These are phyloP conservation scores for Zoanthus sociatus DNA, from an alignment of 92 coral and sea anemone species.

Conservation along the genomic window DNA sequence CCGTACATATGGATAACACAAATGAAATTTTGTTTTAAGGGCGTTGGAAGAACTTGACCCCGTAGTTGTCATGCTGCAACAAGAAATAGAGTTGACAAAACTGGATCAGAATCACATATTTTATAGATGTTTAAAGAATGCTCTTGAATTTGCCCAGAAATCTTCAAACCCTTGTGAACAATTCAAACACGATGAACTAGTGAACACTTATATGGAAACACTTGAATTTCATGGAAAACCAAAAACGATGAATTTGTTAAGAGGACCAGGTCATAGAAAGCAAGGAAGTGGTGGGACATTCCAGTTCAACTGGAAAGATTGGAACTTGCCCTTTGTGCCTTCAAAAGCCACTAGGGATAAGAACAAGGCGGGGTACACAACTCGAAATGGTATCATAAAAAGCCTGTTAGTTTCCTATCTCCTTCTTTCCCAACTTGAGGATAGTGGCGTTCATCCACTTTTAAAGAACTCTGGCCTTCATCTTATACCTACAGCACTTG, in stretches of 20 bases:
- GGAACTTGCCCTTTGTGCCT: too few species aligned
- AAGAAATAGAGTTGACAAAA: constrained; percentile 40
- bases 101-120: constrained; percentile 48
- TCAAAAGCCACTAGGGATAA: constrained; percentile 50
- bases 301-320: constrained; percentile 39
- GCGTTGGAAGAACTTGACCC: constrained; percentile 53
- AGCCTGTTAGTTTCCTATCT: constrained; percentile 46
- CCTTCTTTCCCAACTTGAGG: constrained; percentile 39
- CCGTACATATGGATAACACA: constrained; percentile 5
- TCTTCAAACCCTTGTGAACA: constrained; percentile 51
- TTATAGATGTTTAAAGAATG: constrained; percentile 43
- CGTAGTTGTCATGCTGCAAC: constrained; percentile 43
- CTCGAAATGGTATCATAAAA: constrained; percentile 51
- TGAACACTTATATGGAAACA: constrained; percentile 46
- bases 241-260: constrained; percentile 55
- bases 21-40: constrained; percentile 39
- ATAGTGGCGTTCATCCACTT: constrained; percentile 57
- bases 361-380: constrained; percentile 55
- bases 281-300: constrained; percentile 60
- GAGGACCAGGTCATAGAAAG: constrained; percentile 56
- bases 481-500: constrained; percentile 53
- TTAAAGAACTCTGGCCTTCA: background rate
- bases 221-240: constrained; percentile 54
- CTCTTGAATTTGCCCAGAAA: constrained; percentile 52
- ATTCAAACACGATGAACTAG: constrained; percentile 45